phyloP scores from a whole-genome alignment of 2,113 vertebrate genomes.

The Clarias macrocephalus region DNA sequence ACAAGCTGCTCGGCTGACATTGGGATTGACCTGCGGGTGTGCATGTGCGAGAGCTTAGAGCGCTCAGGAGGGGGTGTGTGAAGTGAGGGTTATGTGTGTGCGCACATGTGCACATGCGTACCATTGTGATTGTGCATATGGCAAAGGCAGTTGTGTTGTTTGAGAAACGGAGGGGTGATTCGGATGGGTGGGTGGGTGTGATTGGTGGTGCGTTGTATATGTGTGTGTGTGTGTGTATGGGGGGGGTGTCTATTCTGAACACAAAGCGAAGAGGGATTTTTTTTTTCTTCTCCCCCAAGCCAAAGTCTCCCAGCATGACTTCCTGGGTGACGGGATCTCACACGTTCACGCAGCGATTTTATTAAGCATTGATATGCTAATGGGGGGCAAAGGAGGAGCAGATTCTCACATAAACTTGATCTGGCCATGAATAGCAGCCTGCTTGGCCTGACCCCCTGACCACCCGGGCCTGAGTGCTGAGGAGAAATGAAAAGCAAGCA shows the following conservation, averaged over 20 bases:
- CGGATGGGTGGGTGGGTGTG: constrained; percentile 7
- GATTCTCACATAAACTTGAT: constrained; percentile 99
- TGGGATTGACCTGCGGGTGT: constrained; percentile 59
- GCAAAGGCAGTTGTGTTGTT: constrained; percentile 65
- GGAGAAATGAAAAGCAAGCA: constrained; percentile 83
- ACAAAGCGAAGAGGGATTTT: constrained; percentile 32
- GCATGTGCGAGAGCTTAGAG: constrained; percentile 13
- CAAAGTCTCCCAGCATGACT: constrained; percentile 75
- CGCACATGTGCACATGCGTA: constrained; percentile 43
- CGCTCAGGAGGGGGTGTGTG: constrained; percentile 39
- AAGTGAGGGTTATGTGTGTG: constrained; percentile 28
- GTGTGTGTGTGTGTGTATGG: not conserved
- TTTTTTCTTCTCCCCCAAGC: constrained; percentile 31
- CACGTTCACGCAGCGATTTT: constrained; percentile 85
- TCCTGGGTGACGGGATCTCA: constrained; percentile 84
- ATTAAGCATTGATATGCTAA: constrained; percentile 99
- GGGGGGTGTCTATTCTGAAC: constrained; percentile 64
- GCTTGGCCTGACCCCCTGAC: constrained; percentile 89
- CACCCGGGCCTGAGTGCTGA: constrained; percentile 79
- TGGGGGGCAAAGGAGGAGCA: constrained; percentile 87
- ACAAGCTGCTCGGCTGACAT: constrained; percentile 61
- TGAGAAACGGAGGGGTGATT: constrained; percentile 37
- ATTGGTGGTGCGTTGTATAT: not conserved
- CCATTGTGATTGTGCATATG: constrained; percentile 56
- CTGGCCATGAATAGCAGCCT: constrained; percentile 94